Evolutionary conservation across 2,888 invertebrate genomes (phyloP).

Genomic region (Lingula anatina): DNA sequence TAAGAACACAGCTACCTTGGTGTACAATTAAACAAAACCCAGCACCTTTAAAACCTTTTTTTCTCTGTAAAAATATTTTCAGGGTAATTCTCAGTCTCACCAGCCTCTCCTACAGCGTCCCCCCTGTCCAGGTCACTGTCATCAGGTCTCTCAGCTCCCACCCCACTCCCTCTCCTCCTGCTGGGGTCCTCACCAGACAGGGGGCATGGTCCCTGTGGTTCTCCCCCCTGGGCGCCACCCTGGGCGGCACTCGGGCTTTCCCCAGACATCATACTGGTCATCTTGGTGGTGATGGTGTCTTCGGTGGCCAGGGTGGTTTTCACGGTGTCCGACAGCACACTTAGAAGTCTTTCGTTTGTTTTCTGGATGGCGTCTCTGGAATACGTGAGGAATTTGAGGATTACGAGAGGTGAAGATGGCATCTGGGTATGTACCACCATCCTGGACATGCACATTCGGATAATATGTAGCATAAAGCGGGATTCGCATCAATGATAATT

Average conservation of each 20-base stretch:
- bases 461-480: no score
- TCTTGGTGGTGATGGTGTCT: slow-evolving; percentile 35
- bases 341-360: slow-evolving; percentile 38
- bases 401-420: not conserved
- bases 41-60: no score
- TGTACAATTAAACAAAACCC: no score
- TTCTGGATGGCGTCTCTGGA: slow-evolving; percentile 28
- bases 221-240: not conserved
- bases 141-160: not conserved
- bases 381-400: not conserved
- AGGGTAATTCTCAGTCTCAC: slow-evolving; percentile 17
- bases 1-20: no score
- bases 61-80: no score
- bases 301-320: slow-evolving; percentile 38
- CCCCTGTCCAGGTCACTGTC: not conserved
- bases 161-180: not conserved
- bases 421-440: no score
- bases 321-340: slow-evolving; percentile 37
- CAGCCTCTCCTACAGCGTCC: slow-evolving; percentile 15
- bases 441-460: no score
- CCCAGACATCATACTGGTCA: slow-evolving; percentile 19
- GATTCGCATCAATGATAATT: no score
- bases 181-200: not conserved
- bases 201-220: no score
- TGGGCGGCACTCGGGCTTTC: not conserved